Conservation (phyloP, 2,797 vertebrate genomes). For the Lepidocolaptes lacrymiger region DNA sequence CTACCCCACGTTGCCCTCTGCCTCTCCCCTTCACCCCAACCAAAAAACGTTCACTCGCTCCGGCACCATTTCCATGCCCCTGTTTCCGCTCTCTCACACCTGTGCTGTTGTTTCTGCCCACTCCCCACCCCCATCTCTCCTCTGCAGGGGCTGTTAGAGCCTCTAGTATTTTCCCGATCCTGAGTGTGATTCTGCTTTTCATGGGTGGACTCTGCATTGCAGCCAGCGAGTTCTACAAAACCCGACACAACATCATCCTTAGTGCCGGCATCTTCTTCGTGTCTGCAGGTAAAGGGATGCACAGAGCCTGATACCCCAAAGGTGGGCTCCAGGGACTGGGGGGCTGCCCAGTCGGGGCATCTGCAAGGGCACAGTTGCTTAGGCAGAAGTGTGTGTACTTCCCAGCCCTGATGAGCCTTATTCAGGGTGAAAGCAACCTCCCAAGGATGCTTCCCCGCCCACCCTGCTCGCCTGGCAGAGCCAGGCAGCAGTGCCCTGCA, state of each 20-base stretch:
- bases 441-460: neutral
- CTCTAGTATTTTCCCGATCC: slow-evolving; percentile 98
- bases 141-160: slow-evolving; percentile 92
- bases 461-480: neutral
- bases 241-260: slow-evolving; percentile 99
- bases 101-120: slow-evolving; percentile 1
- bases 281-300: slow-evolving; percentile 87
- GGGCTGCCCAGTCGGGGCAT: neutral
- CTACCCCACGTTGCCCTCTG: neutral
- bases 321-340: accelerated
- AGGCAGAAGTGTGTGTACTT: neutral
- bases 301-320: accelerated
- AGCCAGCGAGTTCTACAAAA: slow-evolving; percentile 99
- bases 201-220: slow-evolving; percentile 98
- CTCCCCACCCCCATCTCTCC: slow-evolving; percentile 34
- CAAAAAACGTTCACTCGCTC: neutral
- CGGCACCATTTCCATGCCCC: neutral
- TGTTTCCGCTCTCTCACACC: neutral
- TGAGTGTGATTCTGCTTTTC: slow-evolving; percentile 98
- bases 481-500: neutral
- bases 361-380: neutral
- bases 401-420: neutral
- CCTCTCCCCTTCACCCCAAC: neutral
- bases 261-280: slow-evolving; percentile 98
- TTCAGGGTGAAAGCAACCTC: neutral